Percentiles rank a stretch among this genome's conserved stretches.
phyloP scores from a whole-genome alignment of 2,113 vertebrate species.

The Oryzias melastigma region DNA sequence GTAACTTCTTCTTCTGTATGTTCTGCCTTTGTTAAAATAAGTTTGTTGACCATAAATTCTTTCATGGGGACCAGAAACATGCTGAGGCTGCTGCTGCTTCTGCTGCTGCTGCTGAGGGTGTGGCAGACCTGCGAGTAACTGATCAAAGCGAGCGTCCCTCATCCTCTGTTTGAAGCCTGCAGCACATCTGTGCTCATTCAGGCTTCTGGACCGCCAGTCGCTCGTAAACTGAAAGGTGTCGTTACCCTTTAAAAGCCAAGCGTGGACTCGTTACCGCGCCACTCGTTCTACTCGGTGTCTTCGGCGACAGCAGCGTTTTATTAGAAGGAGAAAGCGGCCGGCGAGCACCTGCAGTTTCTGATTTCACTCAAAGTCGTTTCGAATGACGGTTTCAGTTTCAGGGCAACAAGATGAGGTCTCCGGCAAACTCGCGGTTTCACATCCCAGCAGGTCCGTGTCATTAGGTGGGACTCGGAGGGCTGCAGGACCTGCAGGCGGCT shows the following conservation, averaged over 20 bases:
- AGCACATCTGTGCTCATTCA: neutral
- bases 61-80: too few relatives aligned
- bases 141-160: too few relatives aligned
- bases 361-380: conserved; percentile 66
- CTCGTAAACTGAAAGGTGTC: neutral
- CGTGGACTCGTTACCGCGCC: neutral
- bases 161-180: too few relatives aligned
- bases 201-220: conserved; percentile 2
- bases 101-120: too few relatives aligned
- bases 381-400: conserved; percentile 58
- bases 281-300: neutral
- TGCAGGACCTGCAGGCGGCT: neutral
- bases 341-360: conserved; percentile 30
- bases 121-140: too few relatives aligned
- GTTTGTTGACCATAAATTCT: too few relatives aligned
- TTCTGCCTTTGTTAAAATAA: too few relatives aligned
- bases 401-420: conserved; percentile 8
- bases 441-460: conserved; percentile 32
- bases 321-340: conserved; percentile 29
- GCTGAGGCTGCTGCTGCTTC: too few relatives aligned
- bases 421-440: conserved; percentile 40
- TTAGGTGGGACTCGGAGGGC: conserved; percentile 11
- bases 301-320: neutral
- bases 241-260: neutral
- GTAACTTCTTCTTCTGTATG: too few relatives aligned